Conservation (phyloP, 2,888 invertebrate genomes). For the Noctua comes region DNA sequence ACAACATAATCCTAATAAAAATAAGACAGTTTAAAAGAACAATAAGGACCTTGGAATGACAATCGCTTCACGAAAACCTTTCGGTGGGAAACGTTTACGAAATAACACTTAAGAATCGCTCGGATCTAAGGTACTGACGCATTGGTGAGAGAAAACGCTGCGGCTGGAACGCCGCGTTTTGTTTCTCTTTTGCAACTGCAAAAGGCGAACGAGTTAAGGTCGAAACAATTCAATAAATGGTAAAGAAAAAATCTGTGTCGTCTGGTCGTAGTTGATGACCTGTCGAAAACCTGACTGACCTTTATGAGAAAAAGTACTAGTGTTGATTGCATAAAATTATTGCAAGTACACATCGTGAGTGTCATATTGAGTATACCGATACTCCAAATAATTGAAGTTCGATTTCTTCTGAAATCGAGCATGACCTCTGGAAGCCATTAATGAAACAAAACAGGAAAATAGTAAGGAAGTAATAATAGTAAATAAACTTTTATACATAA, state of each 20-base stretch:
- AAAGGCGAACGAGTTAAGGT: neutral
- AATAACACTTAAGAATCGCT: slow-evolving; percentile 66
- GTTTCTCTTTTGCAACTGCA: neutral
- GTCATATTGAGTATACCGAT: neutral
- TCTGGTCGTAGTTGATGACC: neutral
- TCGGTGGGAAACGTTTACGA: slow-evolving; percentile 71
- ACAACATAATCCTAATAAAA: slow-evolving; percentile 64
- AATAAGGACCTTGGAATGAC: slow-evolving; percentile 80
- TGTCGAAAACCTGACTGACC: slow-evolving; percentile 12
- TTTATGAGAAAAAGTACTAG: slow-evolving; percentile 6
- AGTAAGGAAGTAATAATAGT: neutral
- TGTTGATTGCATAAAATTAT: slow-evolving; percentile 5
- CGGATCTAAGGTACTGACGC: slow-evolving; percentile 42
- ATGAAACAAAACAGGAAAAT: neutral
- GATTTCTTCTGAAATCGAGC: neutral
- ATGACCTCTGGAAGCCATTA: neutral
- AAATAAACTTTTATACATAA: neutral
- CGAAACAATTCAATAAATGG: neutral
- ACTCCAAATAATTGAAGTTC: neutral
- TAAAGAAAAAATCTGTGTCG: neutral
- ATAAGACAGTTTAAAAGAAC: slow-evolving; percentile 69
- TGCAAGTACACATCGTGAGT: neutral
- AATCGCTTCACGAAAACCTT: slow-evolving; percentile 68
- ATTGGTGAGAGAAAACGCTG: slow-evolving; percentile 55
- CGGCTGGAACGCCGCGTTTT: slow-evolving; percentile 43